Evolutionary conservation across 1,140 invertebrate genomes (phyloP), one percentile per base, ranked within the genome.

Genomic region (Hyposmocoma kahamanoa): DNA sequence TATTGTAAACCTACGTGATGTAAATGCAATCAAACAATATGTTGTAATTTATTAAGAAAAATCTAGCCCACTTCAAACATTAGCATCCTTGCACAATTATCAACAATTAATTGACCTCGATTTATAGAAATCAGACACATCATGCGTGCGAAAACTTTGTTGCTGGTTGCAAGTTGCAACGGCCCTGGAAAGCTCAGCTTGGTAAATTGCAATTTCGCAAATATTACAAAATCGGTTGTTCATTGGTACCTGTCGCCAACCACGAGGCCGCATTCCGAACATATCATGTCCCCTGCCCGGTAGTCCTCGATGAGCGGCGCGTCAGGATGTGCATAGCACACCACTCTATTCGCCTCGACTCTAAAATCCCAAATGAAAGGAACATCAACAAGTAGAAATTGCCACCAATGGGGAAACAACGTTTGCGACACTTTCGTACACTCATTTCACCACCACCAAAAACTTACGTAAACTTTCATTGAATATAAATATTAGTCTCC

Each of bases 211-310:
- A 47, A 49, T 62, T 63, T 67, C 56, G 64, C 44, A 63, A 61
- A 59, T 45, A 36, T 59, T 58, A 32, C 50, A 43, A 59, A 57
- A 56, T 46, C 50, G 42, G 1, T n/a, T 15, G 15, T 36, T 45
- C 21, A 42, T 22, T 45, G 34, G 22, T 88, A 97, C 95, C 97
- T 93, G 87, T 99, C 98, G 20, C 98, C 98, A 22, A 99, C 98
- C 38, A 99, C 98, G 39, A 99, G 89, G 15, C 98, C 98, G 90
- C 98, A 99, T 88, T 98, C 96, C 19, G 97, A 95, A 87, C 98
- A 99, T 71, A 99, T 98, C 89, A 98, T 95, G 87, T 99, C 98
- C 15, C 98, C 98, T 59, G 98, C 98, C 73, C 98, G 90, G 77
- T 99, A 98, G 87, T 99, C 98, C 87, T 99, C 98, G 60, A 99